Evolutionary conservation across 1,140 invertebrate genomes (phyloP).

Genomic region (Pseudomyrmex concolor): DNA sequence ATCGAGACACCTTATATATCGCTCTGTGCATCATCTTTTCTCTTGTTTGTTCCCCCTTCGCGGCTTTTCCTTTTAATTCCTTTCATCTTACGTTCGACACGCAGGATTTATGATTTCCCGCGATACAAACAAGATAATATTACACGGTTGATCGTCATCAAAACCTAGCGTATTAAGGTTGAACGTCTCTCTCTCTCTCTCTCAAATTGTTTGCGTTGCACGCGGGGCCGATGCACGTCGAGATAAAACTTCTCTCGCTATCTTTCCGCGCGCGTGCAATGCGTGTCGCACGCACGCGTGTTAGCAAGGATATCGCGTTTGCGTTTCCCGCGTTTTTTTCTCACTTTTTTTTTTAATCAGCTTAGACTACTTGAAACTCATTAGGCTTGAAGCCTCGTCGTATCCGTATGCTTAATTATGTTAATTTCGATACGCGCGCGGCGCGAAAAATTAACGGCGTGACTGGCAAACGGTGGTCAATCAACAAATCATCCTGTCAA

Average conservation of each 20-base stretch:
- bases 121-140: not conserved
- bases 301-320: slow-evolving; percentile 60
- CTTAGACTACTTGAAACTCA: not conserved
- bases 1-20: slow-evolving; percentile 14
- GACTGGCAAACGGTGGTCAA: slow-evolving; percentile 54
- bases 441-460: slow-evolving; percentile 38
- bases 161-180: slow-evolving; percentile 39
- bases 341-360: not conserved
- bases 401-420: slow-evolving; percentile 66
- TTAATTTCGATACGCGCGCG: slow-evolving; percentile 59
- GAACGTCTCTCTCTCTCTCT: slow-evolving; percentile 12
- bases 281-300: slow-evolving; percentile 13
- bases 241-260: slow-evolving; percentile 29
- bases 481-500: slow-evolving; percentile 64
- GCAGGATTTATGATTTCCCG: slow-evolving; percentile 64
- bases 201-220: slow-evolving; percentile 47
- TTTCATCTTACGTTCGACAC: slow-evolving; percentile 8
- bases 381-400: slow-evolving; percentile 49
- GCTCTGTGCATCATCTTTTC: not conserved
- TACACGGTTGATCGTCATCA: slow-evolving; percentile 6
- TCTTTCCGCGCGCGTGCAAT: slow-evolving; percentile 3
- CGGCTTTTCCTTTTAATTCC: slow-evolving; percentile 1
- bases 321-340: slow-evolving; percentile 30
- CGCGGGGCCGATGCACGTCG: slow-evolving; percentile 33
- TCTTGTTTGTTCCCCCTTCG: slow-evolving; percentile 1